These are phyloP conservation scores for Kryphioiulus occultus DNA, from an alignment of 2,888 invertebrate genomes.

Conservation along the genomic window DNA sequence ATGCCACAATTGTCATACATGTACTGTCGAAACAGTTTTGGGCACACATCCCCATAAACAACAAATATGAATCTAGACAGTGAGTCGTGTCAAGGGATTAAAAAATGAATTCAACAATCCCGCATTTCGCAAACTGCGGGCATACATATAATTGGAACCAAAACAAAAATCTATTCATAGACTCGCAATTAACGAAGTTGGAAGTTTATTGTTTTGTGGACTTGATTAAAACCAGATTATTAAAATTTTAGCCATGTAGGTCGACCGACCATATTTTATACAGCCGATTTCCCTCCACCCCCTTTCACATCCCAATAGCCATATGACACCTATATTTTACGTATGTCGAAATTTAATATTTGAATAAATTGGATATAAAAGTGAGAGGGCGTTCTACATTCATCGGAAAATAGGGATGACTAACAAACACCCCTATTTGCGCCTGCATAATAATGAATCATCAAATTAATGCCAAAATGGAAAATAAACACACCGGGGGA, in stretches of 20 bases:
- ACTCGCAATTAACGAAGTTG: background rate
- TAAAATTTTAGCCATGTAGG: conserved; percentile 31
- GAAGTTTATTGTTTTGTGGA: conserved; percentile 26
- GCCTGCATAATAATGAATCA: conserved; percentile 15
- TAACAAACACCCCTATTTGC: conserved; percentile 39
- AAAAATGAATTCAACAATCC: background rate
- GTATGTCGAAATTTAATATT: conserved; percentile 17
- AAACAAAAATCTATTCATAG: background rate
- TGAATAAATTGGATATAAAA: conserved; percentile 33
- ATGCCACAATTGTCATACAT: background rate
- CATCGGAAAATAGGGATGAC: conserved; percentile 8
- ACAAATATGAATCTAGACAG: background rate
- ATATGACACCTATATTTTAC: conserved; percentile 17
- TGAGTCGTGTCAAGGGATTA: conserved; percentile 10
- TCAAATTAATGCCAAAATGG: conserved; percentile 18
- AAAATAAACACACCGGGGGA: conserved; percentile 38
- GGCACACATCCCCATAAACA: conserved; percentile 12
- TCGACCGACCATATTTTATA: conserved; percentile 4
- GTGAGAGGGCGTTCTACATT: conserved; percentile 36
- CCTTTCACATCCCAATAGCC: background rate
- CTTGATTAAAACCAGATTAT: conserved; percentile 36
- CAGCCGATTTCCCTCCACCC: background rate
- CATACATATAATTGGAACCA: background rate
- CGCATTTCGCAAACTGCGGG: background rate
- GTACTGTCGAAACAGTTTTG: background rate